Evolutionary conservation across 2,113 vertebrate species (phyloP).

Genomic region (Saiga tatarica): DNA sequence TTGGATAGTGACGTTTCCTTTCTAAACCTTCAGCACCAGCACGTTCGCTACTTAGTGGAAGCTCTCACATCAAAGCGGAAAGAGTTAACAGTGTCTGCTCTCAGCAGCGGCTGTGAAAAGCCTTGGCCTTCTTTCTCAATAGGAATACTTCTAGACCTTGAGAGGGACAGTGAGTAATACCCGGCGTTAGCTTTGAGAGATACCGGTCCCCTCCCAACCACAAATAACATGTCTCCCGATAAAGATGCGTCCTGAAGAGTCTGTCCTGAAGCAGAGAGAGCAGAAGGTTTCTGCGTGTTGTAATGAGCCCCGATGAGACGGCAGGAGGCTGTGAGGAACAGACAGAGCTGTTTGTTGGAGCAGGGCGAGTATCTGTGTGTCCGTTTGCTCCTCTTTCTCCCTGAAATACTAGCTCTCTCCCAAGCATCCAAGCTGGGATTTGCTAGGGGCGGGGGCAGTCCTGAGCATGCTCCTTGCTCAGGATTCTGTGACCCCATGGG

Average conservation of each 20-base stretch:
- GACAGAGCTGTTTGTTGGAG: not conserved
- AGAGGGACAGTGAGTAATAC: not conserved
- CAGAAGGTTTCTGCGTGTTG: slow-evolving; percentile 21
- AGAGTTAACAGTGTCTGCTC: no score
- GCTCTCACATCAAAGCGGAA: rapidly evolving
- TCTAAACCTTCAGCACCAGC: not conserved
- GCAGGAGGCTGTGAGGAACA: slow-evolving; percentile 48
- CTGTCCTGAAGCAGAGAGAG: slow-evolving; percentile 31
- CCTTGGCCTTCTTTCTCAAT: not conserved
- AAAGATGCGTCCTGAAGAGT: slow-evolving; percentile 56
- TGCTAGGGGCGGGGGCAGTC: no score
- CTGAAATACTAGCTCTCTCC: not conserved
- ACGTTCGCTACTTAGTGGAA: not conserved
- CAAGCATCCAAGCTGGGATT: not conserved
- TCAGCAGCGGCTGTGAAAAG: not conserved
- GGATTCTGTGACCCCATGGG: not conserved
- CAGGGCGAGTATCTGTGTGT: not conserved
- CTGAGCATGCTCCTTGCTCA: no score
- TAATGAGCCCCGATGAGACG: slow-evolving; percentile 60
- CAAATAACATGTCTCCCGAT: slow-evolving; percentile 3
- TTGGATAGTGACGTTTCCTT: no score
- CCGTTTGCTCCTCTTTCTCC: not conserved
- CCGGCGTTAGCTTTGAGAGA: not conserved
- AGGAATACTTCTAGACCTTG: not conserved
- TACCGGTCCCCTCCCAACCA: not conserved